A percentile compares a stretch with the other conserved stretches of the same genome.
These are phyloP conservation scores for Varanus salvator DNA, from an alignment of 2,113 vertebrate genomes.

Conservation along the genomic window DNA sequence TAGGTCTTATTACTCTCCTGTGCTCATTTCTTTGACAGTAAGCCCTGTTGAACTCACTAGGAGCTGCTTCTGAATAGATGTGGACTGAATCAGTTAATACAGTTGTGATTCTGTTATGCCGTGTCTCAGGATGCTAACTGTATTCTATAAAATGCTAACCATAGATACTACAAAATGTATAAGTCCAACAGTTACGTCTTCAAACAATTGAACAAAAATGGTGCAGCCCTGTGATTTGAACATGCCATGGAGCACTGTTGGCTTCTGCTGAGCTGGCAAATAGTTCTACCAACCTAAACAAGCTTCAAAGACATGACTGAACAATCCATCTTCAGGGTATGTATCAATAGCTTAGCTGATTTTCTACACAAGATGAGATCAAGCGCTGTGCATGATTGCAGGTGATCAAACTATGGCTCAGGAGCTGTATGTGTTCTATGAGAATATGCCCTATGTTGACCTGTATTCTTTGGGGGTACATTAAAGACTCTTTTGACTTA, in stretches of 20 bases:
- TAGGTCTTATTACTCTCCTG: not conserved
- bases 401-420: not conserved
- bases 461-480: not conserved
- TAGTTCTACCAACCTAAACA: not conserved
- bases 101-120: not conserved
- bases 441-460: not conserved
- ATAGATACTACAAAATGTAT: not conserved
- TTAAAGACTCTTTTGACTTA: not conserved
- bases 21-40: not conserved
- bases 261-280: not conserved
- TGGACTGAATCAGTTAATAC: not conserved
- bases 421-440: not conserved
- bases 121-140: too few relatives aligned
- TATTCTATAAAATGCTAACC: not conserved
- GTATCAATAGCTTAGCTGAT: not conserved
- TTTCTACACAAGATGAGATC: not conserved
- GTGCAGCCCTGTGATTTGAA: accelerated
- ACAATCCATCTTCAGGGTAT: not conserved
- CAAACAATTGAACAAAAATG: not conserved
- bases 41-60: too few relatives aligned
- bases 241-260: not conserved
- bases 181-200: not conserved
- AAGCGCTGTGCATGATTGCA: not conserved
- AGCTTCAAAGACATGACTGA: not conserved
- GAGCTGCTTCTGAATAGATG: not conserved